Conservation (phyloP, 2,113 vertebrate genomes). For the Oophaga pumilio region DNA sequence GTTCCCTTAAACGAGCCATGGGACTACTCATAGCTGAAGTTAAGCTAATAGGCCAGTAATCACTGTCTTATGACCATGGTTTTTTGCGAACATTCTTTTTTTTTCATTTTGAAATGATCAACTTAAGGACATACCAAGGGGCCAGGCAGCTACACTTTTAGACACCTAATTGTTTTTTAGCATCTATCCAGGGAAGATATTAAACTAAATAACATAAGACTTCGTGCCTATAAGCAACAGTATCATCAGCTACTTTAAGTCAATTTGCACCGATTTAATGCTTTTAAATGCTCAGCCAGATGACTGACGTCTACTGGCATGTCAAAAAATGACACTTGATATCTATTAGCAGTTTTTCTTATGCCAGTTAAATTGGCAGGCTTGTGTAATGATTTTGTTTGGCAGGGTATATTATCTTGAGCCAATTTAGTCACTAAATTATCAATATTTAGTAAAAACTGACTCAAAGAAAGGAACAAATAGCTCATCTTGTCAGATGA, state of each 20-base stretch:
- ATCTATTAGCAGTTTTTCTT: conserved; percentile 2
- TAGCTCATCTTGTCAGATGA: too few relatives aligned
- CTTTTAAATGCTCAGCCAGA: conserved; percentile 27
- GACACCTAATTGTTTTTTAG: not conserved
- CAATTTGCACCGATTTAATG: conserved; percentile 30
- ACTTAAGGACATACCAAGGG: not conserved
- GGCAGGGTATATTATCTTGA: conserved; percentile 24
- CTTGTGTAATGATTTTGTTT: conserved; percentile 16
- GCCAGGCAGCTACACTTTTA: not conserved
- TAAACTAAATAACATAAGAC: conserved; percentile 5
- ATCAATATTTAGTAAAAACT: not conserved
- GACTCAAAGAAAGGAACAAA: not conserved
- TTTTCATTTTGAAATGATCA: conserved; percentile 6
- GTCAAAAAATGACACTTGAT: conserved; percentile 8
- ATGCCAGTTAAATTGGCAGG: conserved; percentile 10
- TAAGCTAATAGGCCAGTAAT: not conserved
- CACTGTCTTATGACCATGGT: not conserved
- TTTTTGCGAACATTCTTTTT: not conserved
- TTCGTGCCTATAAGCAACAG: not conserved
- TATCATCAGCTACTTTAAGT: not conserved
- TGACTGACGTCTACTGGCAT: conserved; percentile 9
- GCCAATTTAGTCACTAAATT: not conserved
- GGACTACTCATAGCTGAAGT: not conserved
- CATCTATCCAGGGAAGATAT: not conserved
- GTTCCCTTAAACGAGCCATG: not conserved